These are phyloP conservation scores for Globodera rostochiensis DNA, from an alignment of 1,140 invertebrate species.

Conservation along the genomic window DNA sequence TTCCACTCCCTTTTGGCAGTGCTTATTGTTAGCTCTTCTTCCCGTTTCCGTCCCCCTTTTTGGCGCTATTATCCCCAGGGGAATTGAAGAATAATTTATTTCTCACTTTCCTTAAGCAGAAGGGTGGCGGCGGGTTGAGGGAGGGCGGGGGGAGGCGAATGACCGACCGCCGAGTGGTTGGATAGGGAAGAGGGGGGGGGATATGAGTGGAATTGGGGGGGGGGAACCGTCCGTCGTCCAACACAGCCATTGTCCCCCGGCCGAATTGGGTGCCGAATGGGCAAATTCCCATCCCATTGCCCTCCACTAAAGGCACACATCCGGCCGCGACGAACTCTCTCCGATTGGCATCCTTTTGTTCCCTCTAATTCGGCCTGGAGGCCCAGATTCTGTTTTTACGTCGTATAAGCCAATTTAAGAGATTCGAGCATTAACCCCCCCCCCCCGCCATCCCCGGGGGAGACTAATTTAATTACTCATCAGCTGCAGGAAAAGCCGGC, in stretches of 20 bases:
- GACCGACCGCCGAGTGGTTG: neutral
- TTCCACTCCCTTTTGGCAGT: neutral
- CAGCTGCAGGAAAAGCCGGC: too few relatives aligned
- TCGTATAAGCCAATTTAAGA: neutral
- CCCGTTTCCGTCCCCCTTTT: slow-evolving; percentile 1
- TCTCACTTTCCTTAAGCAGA: neutral
- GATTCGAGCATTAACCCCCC: neutral
- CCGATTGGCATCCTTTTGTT: neutral
- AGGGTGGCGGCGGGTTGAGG: too few relatives aligned
- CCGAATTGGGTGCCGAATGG: too few relatives aligned
- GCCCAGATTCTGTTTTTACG: neutral
- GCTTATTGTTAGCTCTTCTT: neutral
- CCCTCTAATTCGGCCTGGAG: neutral
- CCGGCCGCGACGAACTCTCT: neutral
- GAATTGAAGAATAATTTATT: slow-evolving; percentile 21
- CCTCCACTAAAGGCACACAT: too few relatives aligned
- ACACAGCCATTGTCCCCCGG: neutral
- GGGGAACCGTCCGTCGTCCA: neutral
- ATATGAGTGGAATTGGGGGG: too few relatives aligned
- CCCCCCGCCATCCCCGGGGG: too few relatives aligned
- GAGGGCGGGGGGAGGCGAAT: neutral
- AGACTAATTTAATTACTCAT: too few relatives aligned
- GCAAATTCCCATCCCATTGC: too few relatives aligned
- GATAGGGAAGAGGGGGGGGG: neutral
- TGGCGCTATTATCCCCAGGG: slow-evolving; percentile 1